phyloP scores from a whole-genome alignment of 2,888 invertebrate genomes.

The Uloborus plumipes region DNA sequence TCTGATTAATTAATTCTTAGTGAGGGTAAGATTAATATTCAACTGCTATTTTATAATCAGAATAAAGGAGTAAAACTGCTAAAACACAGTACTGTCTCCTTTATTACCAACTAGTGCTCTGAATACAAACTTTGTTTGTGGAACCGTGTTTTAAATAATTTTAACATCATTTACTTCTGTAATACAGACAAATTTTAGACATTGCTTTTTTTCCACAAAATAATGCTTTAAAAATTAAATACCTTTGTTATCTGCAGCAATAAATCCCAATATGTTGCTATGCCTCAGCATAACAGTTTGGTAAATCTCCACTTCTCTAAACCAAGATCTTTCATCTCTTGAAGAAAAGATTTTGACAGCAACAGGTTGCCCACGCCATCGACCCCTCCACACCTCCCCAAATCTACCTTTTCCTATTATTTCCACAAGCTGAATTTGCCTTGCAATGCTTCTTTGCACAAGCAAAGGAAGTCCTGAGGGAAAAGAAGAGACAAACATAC shows the following conservation, averaged over 20 bases:
- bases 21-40: too few species aligned
- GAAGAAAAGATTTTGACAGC: slow-evolving; percentile 96
- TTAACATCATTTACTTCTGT: too few species aligned
- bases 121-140: too few species aligned
- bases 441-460: slow-evolving; percentile 95
- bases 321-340: slow-evolving; percentile 97
- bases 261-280: slow-evolving; percentile 97
- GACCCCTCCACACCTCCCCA: slow-evolving; percentile 87
- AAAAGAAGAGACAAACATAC: neutral
- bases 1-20: too few species aligned
- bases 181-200: too few species aligned
- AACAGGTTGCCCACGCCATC: slow-evolving; percentile 88
- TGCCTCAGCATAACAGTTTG: slow-evolving; percentile 98
- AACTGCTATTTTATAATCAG: too few species aligned
- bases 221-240: slow-evolving; percentile 27
- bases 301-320: slow-evolving; percentile 98
- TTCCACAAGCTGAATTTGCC: slow-evolving; percentile 93
- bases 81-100: too few species aligned
- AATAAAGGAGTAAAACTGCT: too few species aligned
- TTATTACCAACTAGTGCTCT: too few species aligned
- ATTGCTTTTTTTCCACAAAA: too few species aligned
- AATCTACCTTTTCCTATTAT: slow-evolving; percentile 78
- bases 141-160: too few species aligned
- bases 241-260: slow-evolving; percentile 99
- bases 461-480: slow-evolving; percentile 88